A percentile compares a stretch with the other conserved stretches of the same genome.
Conservation (phyloP, 2,113 vertebrate genomes). For the Sebastes schlegelii region DNA sequence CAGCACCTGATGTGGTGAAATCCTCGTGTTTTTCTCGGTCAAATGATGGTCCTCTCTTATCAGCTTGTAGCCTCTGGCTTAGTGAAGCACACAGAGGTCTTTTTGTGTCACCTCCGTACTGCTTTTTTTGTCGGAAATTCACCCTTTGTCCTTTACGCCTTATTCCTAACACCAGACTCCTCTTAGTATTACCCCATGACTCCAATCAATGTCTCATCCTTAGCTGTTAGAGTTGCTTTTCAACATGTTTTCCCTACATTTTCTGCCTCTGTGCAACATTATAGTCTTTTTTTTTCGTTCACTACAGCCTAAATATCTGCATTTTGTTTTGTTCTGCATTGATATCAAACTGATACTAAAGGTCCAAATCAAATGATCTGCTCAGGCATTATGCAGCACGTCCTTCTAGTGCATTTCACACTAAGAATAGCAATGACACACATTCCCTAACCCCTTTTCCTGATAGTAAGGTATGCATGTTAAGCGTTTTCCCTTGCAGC, state of each 20-base stretch:
- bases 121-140: conserved; percentile 55
- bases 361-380: conserved; percentile 38
- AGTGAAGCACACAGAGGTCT: conserved; percentile 59
- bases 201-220: conserved; percentile 38
- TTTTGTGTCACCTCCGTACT: conserved; percentile 65
- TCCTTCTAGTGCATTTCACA: conserved; percentile 31
- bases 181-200: conserved; percentile 52
- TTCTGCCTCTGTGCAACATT: background rate
- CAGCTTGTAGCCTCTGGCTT: conserved; percentile 55
- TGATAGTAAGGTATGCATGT: conserved; percentile 74
- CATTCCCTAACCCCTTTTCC: conserved; percentile 62
- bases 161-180: conserved; percentile 31
- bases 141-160: conserved; percentile 55
- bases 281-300: background rate
- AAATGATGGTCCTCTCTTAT: conserved; percentile 38
- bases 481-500: conserved; percentile 63
- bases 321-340: background rate
- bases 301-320: background rate
- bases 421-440: conserved; percentile 77
- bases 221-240: conserved; percentile 7
- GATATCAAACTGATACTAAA: conserved; percentile 11
- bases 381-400: conserved; percentile 40
- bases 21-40: conserved; percentile 68
- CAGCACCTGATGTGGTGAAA: conserved; percentile 64
- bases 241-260: background rate